Evolutionary conservation across 2,888 invertebrate genomes (phyloP).

Genomic region (Clivina fossor): DNA sequence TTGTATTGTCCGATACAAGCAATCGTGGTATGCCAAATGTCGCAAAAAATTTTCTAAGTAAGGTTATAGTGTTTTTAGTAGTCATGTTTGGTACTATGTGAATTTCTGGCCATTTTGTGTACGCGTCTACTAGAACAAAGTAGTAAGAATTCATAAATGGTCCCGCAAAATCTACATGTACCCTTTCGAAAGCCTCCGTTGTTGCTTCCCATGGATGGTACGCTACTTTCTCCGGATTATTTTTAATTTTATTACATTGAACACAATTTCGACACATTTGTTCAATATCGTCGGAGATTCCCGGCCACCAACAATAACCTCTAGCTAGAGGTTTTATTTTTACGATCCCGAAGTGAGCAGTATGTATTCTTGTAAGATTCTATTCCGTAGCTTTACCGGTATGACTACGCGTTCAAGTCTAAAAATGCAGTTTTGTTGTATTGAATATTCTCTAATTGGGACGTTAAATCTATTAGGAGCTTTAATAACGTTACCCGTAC

Average conservation of each 20-base stretch:
- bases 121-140: constrained; percentile 34
- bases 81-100: constrained; percentile 37
- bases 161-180: constrained; percentile 31
- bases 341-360: constrained; percentile 16
- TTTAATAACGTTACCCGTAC: not conserved
- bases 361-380: constrained; percentile 21
- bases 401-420: no score
- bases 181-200: constrained; percentile 39
- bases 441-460: no score
- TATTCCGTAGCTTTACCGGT: constrained; percentile 5
- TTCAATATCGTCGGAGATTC: constrained; percentile 32
- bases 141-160: constrained; percentile 18
- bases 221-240: constrained; percentile 40
- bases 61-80: constrained; percentile 34
- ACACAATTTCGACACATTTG: constrained; percentile 24
- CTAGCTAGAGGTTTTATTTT: constrained; percentile 27
- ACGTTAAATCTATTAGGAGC: no score
- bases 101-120: constrained; percentile 40
- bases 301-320: constrained; percentile 34
- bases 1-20: constrained; percentile 43
- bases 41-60: constrained; percentile 35
- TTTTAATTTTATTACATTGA: constrained; percentile 33
- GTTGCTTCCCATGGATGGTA: constrained; percentile 47
- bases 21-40: constrained; percentile 41
- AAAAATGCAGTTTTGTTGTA: no score